Percentiles rank a stretch among this genome's conserved stretches.
These are phyloP conservation scores for Ctenodactylus gundi DNA, from an alignment of 2,113 vertebrate genomes.

Conservation along the genomic window DNA sequence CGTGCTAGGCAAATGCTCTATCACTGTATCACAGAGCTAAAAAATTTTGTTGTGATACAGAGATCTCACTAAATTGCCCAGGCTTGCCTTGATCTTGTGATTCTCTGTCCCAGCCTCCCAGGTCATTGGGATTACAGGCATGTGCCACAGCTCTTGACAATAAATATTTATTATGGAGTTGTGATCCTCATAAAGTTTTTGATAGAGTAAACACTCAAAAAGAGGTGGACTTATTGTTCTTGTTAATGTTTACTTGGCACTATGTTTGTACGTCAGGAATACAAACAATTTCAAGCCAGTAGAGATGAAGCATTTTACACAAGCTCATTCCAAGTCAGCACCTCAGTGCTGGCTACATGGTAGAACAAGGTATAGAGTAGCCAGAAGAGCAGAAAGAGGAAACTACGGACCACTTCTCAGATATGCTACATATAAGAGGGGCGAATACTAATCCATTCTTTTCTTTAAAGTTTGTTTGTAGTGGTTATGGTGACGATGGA, in stretches of 20 bases:
- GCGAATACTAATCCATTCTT: neutral
- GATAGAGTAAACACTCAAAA: neutral
- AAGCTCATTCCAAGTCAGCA: neutral
- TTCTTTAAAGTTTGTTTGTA: neutral
- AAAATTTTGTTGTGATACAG: neutral
- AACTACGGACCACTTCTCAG: neutral
- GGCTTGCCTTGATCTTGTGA: neutral
- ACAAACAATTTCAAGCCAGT: neutral
- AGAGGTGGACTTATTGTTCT: neutral
- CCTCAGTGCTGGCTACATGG: neutral
- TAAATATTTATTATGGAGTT: neutral
- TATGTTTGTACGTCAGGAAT: neutral
- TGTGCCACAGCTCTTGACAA: neutral
- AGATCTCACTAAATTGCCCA: neutral
- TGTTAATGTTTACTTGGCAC: neutral
- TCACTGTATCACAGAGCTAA: neutral
- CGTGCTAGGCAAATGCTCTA: neutral
- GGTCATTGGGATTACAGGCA: neutral
- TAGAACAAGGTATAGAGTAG: neutral
- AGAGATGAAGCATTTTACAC: neutral
- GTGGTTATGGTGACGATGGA: neutral
- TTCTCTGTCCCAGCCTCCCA: neutral
- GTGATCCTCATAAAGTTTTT: neutral
- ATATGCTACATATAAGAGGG: neutral
- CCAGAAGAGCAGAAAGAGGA: neutral